Conservation (phyloP, 2,888 invertebrate species). For the Odiellus spinosus region DNA sequence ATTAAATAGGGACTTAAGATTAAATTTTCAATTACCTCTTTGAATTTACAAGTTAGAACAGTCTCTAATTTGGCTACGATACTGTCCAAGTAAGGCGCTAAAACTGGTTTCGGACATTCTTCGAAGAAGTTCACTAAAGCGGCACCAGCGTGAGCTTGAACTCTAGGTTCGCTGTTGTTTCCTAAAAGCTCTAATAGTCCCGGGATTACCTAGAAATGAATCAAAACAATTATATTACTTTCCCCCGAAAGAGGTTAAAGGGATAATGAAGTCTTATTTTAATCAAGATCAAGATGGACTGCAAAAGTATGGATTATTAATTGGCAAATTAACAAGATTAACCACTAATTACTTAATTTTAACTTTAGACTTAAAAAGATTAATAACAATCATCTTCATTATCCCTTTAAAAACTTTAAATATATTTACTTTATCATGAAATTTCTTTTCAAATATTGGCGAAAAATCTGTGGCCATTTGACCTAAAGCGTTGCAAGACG, state of each 20-base stretch:
- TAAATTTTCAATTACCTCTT: slow-evolving; percentile 44
- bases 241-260: not conserved
- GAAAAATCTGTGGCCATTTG: slow-evolving; percentile 99
- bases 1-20: not conserved
- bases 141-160: slow-evolving; percentile 77
- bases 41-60: slow-evolving; percentile 79
- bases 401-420: not conserved
- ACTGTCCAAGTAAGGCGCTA: slow-evolving; percentile 74
- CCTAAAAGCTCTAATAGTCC: slow-evolving; percentile 74
- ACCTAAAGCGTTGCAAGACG: slow-evolving; percentile 95
- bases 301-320: not conserved
- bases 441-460: slow-evolving; percentile 90
- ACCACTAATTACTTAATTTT: too few relatives aligned
- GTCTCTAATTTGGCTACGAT: slow-evolving; percentile 80
- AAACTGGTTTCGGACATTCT: slow-evolving; percentile 88
- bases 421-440: slow-evolving; percentile 58
- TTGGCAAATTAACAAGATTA: not conserved
- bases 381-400: too few relatives aligned
- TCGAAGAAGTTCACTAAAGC: slow-evolving; percentile 98
- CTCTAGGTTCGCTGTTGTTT: slow-evolving; percentile 79
- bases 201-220: slow-evolving; percentile 48
- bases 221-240: slow-evolving; percentile 3
- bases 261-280: not conserved
- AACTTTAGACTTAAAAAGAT: too few relatives aligned
- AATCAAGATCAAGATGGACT: not conserved